Evolutionary conservation across 2,888 invertebrate genomes (phyloP).

Genomic region (Lepetodrilus schrolli): DNA sequence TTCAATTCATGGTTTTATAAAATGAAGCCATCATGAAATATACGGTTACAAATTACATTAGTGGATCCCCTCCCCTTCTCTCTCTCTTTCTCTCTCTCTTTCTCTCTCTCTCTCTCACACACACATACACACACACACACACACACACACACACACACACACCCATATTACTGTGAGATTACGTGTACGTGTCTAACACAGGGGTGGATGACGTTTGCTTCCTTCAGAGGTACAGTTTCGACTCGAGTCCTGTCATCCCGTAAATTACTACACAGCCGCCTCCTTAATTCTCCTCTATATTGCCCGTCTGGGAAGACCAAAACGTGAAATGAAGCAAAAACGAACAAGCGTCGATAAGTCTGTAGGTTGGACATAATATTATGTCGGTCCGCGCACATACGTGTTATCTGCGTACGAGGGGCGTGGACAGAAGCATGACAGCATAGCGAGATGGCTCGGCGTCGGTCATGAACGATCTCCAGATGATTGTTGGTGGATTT

Average conservation of each 20-base stretch:
- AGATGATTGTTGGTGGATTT: slow-evolving; percentile 17
- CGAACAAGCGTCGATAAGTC: slow-evolving; percentile 12
- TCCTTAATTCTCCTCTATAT: background rate
- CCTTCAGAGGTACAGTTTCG: background rate
- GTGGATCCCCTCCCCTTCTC: too few species aligned
- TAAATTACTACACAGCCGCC: background rate
- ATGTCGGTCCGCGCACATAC: background rate
- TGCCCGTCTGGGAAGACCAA: background rate
- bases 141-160: too few species aligned
- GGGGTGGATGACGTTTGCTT: background rate
- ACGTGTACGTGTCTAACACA: background rate
- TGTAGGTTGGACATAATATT: background rate
- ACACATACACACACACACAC: too few species aligned
- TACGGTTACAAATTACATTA: too few species aligned
- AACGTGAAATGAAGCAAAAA: background rate
- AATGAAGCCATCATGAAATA: too few species aligned
- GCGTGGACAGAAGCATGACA: background rate
- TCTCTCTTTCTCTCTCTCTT: too few species aligned
- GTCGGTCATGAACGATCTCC: slow-evolving; percentile 12
- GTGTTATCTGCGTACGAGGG: background rate
- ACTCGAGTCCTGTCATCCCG: too few species aligned
- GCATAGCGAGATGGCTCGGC: background rate
- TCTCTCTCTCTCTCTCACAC: too few species aligned
- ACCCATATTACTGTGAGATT: too few species aligned
- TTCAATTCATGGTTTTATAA: too few species aligned